Percentiles rank a stretch among this genome's conserved stretches.
Conservation (phyloP, 2,797 vertebrate species). For the Gallirallus australis region DNA sequence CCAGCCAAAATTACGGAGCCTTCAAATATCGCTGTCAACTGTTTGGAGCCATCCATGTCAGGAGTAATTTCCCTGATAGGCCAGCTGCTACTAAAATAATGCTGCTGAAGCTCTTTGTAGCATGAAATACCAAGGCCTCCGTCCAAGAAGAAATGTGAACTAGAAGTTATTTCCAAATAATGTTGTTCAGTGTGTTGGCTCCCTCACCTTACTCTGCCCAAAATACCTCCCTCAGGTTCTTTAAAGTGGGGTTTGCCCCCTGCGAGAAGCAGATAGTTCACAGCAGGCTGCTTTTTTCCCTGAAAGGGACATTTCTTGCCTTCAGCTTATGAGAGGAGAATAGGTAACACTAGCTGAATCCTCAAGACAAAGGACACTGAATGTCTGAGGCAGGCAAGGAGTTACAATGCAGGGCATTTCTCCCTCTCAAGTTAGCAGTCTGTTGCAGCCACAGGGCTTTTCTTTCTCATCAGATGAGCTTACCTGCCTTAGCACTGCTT, state of each 20-base stretch:
- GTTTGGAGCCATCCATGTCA: not conserved
- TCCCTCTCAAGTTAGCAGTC: constrained; percentile 46
- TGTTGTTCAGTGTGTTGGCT: not conserved
- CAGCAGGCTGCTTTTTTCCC: not conserved
- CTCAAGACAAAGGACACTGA: not conserved
- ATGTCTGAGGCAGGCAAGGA: constrained; percentile 3
- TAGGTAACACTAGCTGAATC: not conserved
- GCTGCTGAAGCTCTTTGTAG: not conserved
- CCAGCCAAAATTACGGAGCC: not conserved
- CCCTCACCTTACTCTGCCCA: not conserved
- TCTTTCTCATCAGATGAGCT: constrained; percentile 74
- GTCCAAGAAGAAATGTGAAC: not conserved
- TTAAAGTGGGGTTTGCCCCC: not conserved
- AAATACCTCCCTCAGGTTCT: not conserved
- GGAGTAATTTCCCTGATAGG: not conserved
- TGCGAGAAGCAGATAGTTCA: not conserved
- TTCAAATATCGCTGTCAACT: not conserved
- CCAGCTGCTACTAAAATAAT: not conserved
- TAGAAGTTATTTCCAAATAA: not conserved
- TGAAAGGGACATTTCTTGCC: not conserved
- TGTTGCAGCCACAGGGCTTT: constrained; percentile 72
- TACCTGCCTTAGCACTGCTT: constrained; percentile 80
- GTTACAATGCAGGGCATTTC: not conserved
- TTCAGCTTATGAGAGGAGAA: not conserved
- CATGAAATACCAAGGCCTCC: not conserved